phyloP scores from a whole-genome alignment of 1,140 invertebrate genomes.

The Aphaenogaster floridana region DNA sequence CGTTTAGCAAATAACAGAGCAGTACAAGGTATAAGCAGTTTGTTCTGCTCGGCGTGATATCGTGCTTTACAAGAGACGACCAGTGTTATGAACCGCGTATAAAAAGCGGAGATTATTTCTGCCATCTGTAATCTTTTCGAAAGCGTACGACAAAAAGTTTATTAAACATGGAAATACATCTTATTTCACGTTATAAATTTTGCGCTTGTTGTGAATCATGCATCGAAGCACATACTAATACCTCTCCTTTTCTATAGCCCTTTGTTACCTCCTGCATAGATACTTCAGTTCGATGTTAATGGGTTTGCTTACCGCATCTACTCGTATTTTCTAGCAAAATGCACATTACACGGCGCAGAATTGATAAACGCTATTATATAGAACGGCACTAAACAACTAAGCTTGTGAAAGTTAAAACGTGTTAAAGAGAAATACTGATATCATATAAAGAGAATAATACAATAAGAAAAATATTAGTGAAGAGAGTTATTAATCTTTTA shows the following conservation, averaged over 20 bases:
- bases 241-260: not conserved
- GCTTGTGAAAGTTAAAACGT: no score
- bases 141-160: constrained; percentile 36
- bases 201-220: constrained; percentile 26
- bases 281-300: not conserved
- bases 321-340: not conserved
- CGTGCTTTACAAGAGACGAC: constrained; percentile 2
- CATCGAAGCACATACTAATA: not conserved
- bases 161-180: constrained; percentile 51
- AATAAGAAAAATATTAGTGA: not conserved
- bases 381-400: not conserved
- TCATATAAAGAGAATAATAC: not conserved
- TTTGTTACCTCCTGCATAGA: not conserved
- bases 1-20: constrained; percentile 54
- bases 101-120: constrained; percentile 61
- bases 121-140: not conserved
- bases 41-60: constrained; percentile 5
- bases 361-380: not conserved
- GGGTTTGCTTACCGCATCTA: not conserved
- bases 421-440: not conserved
- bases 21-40: not conserved
- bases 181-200: constrained; percentile 2
- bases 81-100: constrained; percentile 5
- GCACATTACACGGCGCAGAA: not conserved
- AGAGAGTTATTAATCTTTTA: not conserved